Conservation (phyloP, 2,797 vertebrate species). For the Sebastes dallii region DNA sequence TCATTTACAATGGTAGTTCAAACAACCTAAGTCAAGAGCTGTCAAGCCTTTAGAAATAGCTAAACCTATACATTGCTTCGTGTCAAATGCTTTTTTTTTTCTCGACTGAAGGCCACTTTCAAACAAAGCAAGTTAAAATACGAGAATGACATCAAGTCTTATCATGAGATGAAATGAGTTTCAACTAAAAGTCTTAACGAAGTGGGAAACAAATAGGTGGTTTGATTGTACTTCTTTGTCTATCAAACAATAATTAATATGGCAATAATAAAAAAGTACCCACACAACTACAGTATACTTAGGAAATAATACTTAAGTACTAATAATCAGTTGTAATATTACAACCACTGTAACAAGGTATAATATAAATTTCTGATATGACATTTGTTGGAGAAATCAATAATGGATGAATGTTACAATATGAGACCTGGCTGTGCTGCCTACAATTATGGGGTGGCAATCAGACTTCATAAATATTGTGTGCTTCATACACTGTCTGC, state of each 20-base stretch:
- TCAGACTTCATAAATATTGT: slow-evolving; percentile 64
- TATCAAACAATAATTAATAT: slow-evolving; percentile 61
- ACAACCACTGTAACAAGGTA: slow-evolving; percentile 65
- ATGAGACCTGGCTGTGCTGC: slow-evolving; percentile 38
- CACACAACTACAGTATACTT: slow-evolving; percentile 54
- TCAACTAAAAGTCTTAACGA: slow-evolving; percentile 46
- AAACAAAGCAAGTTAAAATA: slow-evolving; percentile 73
- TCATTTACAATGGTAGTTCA: slow-evolving; percentile 73
- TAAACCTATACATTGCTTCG: slow-evolving; percentile 78
- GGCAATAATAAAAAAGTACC: slow-evolving; percentile 44
- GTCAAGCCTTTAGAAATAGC: slow-evolving; percentile 71
- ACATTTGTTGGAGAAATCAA: slow-evolving; percentile 58
- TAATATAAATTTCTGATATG: slow-evolving; percentile 48
- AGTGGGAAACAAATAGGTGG: slow-evolving; percentile 34
- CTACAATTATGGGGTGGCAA: slow-evolving; percentile 44
- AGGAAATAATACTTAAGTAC: slow-evolving; percentile 64
- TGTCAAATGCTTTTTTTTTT: slow-evolving; percentile 77
- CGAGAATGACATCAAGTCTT: slow-evolving; percentile 71
- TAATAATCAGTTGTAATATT: slow-evolving; percentile 61
- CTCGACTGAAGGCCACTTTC: slow-evolving; percentile 78
- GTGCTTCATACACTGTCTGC: slow-evolving; percentile 72
- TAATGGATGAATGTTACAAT: slow-evolving; percentile 40
- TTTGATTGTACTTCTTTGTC: slow-evolving; percentile 63
- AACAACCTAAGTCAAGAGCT: slow-evolving; percentile 66
- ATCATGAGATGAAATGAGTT: slow-evolving; percentile 53